Conservation (phyloP, 2,797 vertebrate species). For the Eutrigla gurnardus region DNA sequence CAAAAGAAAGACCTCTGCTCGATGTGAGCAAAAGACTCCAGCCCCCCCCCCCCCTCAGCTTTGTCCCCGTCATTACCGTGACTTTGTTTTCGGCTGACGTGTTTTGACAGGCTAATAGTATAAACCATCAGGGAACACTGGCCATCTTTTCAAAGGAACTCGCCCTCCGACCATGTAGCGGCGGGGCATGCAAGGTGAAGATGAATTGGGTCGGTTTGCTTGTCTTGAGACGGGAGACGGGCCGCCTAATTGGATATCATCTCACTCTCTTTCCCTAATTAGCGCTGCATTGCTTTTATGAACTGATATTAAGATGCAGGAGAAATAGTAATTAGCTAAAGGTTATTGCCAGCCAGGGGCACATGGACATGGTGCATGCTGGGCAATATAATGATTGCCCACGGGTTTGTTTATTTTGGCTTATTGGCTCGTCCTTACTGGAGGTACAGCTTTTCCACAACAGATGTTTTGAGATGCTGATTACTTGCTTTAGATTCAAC, state of each 20-base stretch:
- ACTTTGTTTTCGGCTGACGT: conserved; percentile 48
- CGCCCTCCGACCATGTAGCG: conserved; percentile 52
- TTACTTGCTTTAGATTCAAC: conserved; percentile 25
- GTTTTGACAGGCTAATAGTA: conserved; percentile 41
- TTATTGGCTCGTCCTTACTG: conserved; percentile 39
- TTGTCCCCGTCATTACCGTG: conserved; percentile 39
- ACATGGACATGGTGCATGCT: conserved; percentile 69
- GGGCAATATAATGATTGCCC: conserved; percentile 64
- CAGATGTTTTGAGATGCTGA: conserved; percentile 49
- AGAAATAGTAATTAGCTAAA: conserved; percentile 79
- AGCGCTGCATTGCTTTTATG: conserved; percentile 72
- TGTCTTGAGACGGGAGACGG: conserved; percentile 68
- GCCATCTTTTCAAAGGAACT: conserved; percentile 48
- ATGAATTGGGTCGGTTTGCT: conserved; percentile 63
- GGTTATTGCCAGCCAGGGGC: conserved; percentile 77
- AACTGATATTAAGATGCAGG: conserved; percentile 78
- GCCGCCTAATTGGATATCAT: conserved; percentile 79
- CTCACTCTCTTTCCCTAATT: conserved; percentile 76
- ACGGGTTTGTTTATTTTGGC: conserved; percentile 71
- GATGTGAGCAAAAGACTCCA: background rate
- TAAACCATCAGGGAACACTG: conserved; percentile 42
- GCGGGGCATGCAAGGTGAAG: conserved; percentile 68
- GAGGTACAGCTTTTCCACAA: conserved; percentile 43
- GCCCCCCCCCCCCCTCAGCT: conserved; percentile 11
- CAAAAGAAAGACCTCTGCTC: conserved; percentile 9